phyloP scores from a whole-genome alignment of 2,797 vertebrate genomes.

The Ibycter americanus region DNA sequence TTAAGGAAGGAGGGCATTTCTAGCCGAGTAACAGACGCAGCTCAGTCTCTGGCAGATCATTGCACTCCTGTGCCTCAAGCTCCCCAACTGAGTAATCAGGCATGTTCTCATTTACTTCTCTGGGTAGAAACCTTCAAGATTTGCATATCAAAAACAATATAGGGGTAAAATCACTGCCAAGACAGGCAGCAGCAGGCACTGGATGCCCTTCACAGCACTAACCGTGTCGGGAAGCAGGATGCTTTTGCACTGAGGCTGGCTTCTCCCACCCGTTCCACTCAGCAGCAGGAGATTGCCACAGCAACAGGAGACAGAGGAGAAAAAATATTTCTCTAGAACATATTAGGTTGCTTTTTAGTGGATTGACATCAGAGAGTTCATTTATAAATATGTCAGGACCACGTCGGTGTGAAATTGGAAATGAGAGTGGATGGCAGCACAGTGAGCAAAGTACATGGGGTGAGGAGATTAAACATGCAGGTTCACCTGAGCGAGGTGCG shows the following conservation, averaged over 20 bases:
- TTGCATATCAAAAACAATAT: fast-evolving
- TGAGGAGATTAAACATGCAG: not conserved
- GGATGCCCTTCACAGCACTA: not conserved
- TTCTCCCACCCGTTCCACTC: not conserved
- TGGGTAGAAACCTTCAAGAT: not conserved
- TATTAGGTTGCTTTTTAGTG: constrained; percentile 20
- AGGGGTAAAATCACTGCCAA: not conserved
- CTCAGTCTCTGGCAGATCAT: not conserved
- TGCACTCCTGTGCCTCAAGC: not conserved
- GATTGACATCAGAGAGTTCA: constrained; percentile 17
- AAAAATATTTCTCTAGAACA: not conserved
- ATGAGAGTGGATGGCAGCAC: not conserved
- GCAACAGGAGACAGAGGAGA: not conserved
- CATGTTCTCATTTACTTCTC: not conserved
- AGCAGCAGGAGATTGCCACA: constrained; percentile 1
- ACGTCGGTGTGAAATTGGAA: constrained; percentile 71
- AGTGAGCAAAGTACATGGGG: fast-evolving
- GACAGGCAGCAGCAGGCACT: not conserved
- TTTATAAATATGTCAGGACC: constrained; percentile 43
- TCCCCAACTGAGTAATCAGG: not conserved
- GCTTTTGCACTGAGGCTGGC: not conserved
- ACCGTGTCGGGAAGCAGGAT: not conserved
- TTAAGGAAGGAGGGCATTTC: not conserved
- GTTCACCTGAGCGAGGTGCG: not conserved
- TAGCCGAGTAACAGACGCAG: not conserved